These are phyloP conservation scores for Achlya flavicornis DNA, from an alignment of 2,888 invertebrate genomes.

Conservation along the genomic window DNA sequence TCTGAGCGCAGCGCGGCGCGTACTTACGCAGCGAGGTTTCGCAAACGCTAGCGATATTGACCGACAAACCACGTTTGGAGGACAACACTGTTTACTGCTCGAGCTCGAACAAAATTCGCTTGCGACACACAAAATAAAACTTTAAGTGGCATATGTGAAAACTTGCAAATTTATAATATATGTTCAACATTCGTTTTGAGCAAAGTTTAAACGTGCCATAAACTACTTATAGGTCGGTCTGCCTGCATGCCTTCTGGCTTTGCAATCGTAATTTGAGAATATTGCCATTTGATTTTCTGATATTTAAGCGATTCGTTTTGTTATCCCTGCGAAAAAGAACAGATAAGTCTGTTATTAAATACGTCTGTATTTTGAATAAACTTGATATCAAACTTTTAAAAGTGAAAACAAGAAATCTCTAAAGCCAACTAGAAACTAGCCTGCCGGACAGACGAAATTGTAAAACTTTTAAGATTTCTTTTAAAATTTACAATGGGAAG, in stretches of 20 bases:
- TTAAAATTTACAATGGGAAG: neutral
- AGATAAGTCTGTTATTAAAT: neutral
- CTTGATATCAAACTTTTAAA: neutral
- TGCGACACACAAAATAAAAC: conserved; percentile 39
- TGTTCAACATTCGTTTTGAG: neutral
- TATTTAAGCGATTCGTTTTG: neutral
- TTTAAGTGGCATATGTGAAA: conserved; percentile 27
- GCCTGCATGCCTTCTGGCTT: neutral
- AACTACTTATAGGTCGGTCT: neutral
- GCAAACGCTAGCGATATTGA: conserved; percentile 65
- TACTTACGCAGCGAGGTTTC: conserved; percentile 54
- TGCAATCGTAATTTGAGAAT: neutral
- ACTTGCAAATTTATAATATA: conserved; percentile 21
- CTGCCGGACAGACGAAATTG: neutral
- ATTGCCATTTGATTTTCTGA: neutral
- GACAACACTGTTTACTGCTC: conserved; percentile 58
- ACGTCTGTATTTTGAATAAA: neutral
- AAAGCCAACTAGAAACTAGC: neutral
- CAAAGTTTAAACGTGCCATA: conserved; percentile 2
- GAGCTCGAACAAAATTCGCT: conserved; percentile 44
- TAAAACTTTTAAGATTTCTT: neutral
- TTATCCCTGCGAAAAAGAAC: neutral
- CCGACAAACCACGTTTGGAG: conserved; percentile 69
- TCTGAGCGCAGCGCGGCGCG: conserved; percentile 39
- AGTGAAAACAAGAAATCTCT: neutral